Base-by-base conservation (phyloP, 2,888 invertebrate species). In the Eledona agricola region DNA sequence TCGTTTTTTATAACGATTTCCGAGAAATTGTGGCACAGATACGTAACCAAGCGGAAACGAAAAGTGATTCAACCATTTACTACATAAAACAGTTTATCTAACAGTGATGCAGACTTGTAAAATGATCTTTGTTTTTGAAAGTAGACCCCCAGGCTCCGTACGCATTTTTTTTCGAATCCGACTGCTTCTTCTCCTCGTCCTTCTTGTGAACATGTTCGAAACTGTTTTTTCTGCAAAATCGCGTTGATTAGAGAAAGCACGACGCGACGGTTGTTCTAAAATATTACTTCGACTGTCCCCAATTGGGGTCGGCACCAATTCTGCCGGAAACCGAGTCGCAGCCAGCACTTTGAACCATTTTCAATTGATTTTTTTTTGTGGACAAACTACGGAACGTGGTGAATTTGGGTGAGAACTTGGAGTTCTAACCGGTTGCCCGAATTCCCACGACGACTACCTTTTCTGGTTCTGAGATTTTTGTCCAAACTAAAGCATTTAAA, bases 361-460 rank as follows among this genome's bases (percentile, higher is more conserved):
- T 66, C 47, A 46, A n/a, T 19, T 26, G 7, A 9, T 29, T 5
- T 16, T 22, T 13, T 4, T 35, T 15, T 23, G 3, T 11, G 9
- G 13, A 7, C 1, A 50, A 65, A 52, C 86, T 90, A 93, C 63
- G 92, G 92, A 58, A 92, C 92, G 88, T 89, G 90, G 76, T 91
- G 90, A 37, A 92, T 80, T 73, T 86, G 88, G 35, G 89, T 90
- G 32, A 93, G 84, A 26, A 93, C 90, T 70, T 89, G 83, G 75
- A 90, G 85, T 82, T 93, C 92, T 77, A 92, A 78, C 52, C 86
- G 83, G 80, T 93, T 93, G 63, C 88, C 92, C 76, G 89, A 85
- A 80, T 91, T 92, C 64, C 90, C 92, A 63, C 87, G 84, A 69
- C 92, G 85, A 68, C 91, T 92, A 65, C 91, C 89, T 82, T 91